Evolutionary conservation across 1,140 invertebrate genomes (phyloP).

Genomic region (Drosophila kurseongensis): DNA sequence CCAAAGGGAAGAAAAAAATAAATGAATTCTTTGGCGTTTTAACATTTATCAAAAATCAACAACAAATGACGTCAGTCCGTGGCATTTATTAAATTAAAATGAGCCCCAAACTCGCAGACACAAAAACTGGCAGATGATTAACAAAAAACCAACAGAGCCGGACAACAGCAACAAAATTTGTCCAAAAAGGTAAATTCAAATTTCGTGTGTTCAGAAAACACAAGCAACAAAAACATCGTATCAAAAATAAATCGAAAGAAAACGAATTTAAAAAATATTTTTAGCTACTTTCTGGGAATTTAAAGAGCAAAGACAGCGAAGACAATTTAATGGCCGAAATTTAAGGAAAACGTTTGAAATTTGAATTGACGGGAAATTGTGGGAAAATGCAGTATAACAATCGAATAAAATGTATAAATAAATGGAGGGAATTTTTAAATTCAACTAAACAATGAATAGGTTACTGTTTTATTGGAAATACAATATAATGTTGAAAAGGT

Average conservation of each 20-base stretch:
- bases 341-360: conserved; percentile 30
- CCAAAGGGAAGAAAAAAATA: conserved; percentile 8
- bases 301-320: conserved; percentile 15
- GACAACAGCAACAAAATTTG: conserved; percentile 20
- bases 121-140: conserved; percentile 45
- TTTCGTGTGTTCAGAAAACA: conserved; percentile 7
- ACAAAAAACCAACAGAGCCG: conserved; percentile 36
- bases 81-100: conserved; percentile 66
- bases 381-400: background rate
- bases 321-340: conserved; percentile 18
- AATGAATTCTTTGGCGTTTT: conserved; percentile 54
- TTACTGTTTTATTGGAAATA: background rate
- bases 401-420: no score
- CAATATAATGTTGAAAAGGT: no score
- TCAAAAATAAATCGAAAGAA: conserved; percentile 29
- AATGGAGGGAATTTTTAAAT: background rate
- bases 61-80: conserved; percentile 72
- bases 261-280: conserved; percentile 23
- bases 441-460: background rate
- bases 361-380: background rate
- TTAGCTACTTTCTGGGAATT: conserved; percentile 26
- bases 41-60: conserved; percentile 66
- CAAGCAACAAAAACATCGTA: conserved; percentile 12
- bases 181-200: conserved; percentile 47
- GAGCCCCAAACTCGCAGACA: conserved; percentile 37